Evolutionary conservation across 2,797 vertebrate species (phyloP), one percentile per base, ranked within the genome.

Genomic region (Bovichtus variegatus): DNA sequence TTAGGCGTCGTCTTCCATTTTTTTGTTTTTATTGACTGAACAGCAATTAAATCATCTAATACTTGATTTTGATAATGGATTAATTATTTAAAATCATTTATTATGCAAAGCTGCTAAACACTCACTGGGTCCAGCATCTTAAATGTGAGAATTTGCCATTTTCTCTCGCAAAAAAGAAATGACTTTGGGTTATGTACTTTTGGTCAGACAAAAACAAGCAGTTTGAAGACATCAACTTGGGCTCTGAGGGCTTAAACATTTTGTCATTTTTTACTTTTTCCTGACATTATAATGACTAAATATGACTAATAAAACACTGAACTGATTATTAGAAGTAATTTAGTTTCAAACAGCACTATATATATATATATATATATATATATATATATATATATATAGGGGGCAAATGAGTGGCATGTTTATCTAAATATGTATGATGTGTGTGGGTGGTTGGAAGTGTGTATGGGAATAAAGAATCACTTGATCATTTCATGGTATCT

Each of bases 381-480:
- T n/a, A n/a, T n/a, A n/a, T n/a, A n/a, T n/a, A n/a, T n/a, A n/a
- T n/a, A 36, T 29, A 67, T 29, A 57, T 38, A 29, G 3, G 6
- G 60, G 34, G 46, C 27, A 53, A 78, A 71, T 27, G 18, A 57
- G 40, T 66, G 18, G 41, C 5, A 18, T 74, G 41, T 78, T 77
- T 59, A 36, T 71, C 46, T 78, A 59, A 82, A 78, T 82, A 51
- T 82, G 49, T 50, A 44, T 65, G 21, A 44, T 27, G 46, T 73
- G 80, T 51, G 89, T 87, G 85, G 77, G 81, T 64, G 82, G 79
- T 73, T 74, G 31, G 65, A 58, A 27, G 41, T 78, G 55, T 38
- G 23, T 75, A 66, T n/a, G 73, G 71, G 63, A 76, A 79, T 78
- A 71, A 64, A 58, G 76, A 66, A 81, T 83, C 43, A 16, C 49